Conservation (phyloP, 2,113 vertebrate genomes). For the Gnathonemus echidnorhynchus region DNA sequence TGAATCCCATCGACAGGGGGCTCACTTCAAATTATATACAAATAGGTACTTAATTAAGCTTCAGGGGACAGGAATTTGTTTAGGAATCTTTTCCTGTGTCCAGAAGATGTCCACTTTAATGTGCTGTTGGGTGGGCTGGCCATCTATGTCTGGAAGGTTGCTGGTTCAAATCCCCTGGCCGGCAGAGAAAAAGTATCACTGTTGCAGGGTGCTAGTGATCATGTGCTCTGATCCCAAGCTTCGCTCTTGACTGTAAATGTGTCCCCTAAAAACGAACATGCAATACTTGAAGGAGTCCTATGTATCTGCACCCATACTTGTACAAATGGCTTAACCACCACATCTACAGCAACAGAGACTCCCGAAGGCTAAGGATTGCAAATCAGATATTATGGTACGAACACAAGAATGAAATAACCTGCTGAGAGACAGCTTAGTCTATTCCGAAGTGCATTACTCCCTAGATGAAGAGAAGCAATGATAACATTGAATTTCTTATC, state of each 20-base stretch:
- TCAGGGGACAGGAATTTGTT: not conserved
- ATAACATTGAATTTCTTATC: not conserved
- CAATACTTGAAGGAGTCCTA: not conserved
- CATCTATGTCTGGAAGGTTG: not conserved
- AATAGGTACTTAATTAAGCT: not conserved
- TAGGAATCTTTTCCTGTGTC: not conserved
- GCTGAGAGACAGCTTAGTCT: not conserved
- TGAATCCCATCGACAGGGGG: not conserved
- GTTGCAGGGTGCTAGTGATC: not conserved
- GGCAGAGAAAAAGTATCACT: not conserved
- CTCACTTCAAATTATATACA: not conserved
- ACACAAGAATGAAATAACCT: not conserved
- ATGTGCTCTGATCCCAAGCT: not conserved
- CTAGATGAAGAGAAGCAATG: not conserved
- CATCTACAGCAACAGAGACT: not conserved
- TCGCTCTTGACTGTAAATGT: not conserved
- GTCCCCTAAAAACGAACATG: not conserved
- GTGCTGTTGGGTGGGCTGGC: not conserved
- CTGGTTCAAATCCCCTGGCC: not conserved
- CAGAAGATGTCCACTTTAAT: not conserved
- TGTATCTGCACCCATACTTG: not conserved
- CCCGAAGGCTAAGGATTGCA: not conserved
- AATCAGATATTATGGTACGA: not conserved
- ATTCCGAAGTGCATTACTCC: not conserved
- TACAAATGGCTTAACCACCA: not conserved